phyloP scores from a whole-genome alignment of 2,888 invertebrate genomes.

The Corbicula japonica region DNA sequence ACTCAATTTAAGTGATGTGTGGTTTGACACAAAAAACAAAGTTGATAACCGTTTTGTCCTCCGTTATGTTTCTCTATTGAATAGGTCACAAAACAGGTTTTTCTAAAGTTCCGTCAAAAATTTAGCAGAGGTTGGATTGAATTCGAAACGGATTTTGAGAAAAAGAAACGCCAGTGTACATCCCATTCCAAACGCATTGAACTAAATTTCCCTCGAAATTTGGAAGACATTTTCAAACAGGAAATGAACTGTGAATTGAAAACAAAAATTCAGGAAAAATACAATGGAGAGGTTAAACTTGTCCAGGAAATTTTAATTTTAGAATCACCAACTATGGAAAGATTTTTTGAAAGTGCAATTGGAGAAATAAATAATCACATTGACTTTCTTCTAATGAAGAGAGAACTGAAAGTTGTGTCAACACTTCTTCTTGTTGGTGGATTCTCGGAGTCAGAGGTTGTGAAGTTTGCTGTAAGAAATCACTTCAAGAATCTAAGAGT shows the following conservation, averaged over 20 bases:
- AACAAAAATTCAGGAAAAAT: neutral
- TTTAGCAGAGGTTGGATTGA: constrained; percentile 46
- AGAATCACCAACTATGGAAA: constrained; percentile 14
- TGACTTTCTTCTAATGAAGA: constrained; percentile 18
- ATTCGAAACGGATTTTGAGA: constrained; percentile 49
- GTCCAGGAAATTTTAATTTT: constrained; percentile 39
- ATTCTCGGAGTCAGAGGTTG: constrained; percentile 60
- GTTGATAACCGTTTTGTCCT: too few relatives aligned
- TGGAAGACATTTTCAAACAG: neutral
- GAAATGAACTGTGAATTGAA: neutral
- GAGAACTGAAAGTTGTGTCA: constrained; percentile 14
- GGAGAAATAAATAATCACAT: constrained; percentile 45
- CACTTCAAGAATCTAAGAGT: constrained; percentile 33
- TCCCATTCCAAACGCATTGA: neutral
- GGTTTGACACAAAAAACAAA: too few relatives aligned
- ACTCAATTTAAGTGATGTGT: too few relatives aligned
- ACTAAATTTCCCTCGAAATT: neutral
- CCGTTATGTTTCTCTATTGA: too few relatives aligned
- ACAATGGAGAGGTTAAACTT: neutral
- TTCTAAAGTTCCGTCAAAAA: constrained; percentile 34
- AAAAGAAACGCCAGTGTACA: constrained; percentile 26
- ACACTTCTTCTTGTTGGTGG: constrained; percentile 64
- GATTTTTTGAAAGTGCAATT: constrained; percentile 36
- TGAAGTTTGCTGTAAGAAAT: constrained; percentile 39
- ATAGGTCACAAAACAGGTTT: constrained; percentile 41